phyloP scores from a whole-genome alignment of 2,888 invertebrate genomes.

The Ophion ventricosus region DNA sequence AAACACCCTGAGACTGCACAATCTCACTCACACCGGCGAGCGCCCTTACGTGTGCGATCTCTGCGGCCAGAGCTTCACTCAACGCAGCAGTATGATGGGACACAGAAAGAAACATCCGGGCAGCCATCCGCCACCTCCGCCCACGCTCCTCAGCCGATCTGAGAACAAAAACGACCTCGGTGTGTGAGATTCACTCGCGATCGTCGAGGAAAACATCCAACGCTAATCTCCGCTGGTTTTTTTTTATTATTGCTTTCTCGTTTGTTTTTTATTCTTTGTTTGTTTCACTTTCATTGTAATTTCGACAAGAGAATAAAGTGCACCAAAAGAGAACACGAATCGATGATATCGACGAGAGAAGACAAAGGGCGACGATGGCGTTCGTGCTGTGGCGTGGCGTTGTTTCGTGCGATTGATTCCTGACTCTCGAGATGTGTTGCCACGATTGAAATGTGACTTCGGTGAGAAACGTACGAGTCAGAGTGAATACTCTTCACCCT shows the following conservation, averaged over 20 bases:
- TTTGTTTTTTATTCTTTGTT: not conserved
- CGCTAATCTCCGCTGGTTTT: no score
- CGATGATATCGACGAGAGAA: not conserved
- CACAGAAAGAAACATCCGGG: slow-evolving; percentile 69
- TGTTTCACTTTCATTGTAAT: not conserved
- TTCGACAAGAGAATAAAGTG: not conserved
- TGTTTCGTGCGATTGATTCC: not conserved
- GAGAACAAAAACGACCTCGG: slow-evolving; percentile 24
- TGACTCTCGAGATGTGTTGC: not conserved
- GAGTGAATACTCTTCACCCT: no score
- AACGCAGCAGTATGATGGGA: slow-evolving; percentile 64
- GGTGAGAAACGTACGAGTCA: not conserved
- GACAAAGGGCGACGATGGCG: no score
- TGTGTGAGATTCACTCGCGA: not conserved
- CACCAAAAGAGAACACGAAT: not conserved
- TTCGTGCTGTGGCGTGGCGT: no score
- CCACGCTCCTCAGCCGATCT: slow-evolving; percentile 52
- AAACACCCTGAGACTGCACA: slow-evolving; percentile 55
- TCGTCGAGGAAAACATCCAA: not conserved
- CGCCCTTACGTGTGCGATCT: slow-evolving; percentile 78
- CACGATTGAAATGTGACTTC: not conserved
- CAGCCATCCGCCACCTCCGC: slow-evolving; percentile 60
- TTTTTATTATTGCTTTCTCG: no score
- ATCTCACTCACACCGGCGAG: slow-evolving; percentile 79
- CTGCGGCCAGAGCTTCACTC: slow-evolving; percentile 79